Conservation (phyloP, 2,797 vertebrate species). For the Enteromius radiatus region DNA sequence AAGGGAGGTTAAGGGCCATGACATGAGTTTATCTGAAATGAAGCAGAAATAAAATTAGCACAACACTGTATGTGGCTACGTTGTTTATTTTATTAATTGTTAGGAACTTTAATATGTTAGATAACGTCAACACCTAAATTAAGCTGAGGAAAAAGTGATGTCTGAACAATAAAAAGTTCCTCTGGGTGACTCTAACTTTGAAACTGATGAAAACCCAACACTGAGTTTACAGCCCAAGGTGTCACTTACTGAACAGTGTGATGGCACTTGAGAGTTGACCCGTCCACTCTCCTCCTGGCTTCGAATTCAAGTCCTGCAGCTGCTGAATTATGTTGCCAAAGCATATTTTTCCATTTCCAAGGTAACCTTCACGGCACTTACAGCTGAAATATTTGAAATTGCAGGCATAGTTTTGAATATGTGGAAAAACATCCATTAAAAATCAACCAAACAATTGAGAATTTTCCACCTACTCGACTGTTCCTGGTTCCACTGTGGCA, state of each 20-base stretch:
- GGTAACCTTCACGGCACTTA: conserved; percentile 80
- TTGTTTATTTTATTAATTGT: neutral
- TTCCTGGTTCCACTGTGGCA: conserved; percentile 74
- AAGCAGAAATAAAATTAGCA: conserved; percentile 3
- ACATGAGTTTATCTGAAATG: conserved; percentile 71
- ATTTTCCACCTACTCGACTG: conserved; percentile 78
- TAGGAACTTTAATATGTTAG: neutral
- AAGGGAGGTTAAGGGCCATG: conserved; percentile 83
- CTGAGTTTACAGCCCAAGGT: neutral
- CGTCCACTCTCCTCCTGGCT: conserved; percentile 81
- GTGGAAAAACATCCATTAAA: conserved; percentile 7
- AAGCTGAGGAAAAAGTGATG: neutral
- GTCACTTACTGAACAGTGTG: conserved; percentile 80
- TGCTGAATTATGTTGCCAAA: conserved; percentile 87
- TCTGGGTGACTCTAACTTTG: neutral
- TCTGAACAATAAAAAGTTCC: neutral
- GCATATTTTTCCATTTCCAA: conserved; percentile 85
- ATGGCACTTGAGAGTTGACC: conserved; percentile 85
- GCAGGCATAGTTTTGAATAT: neutral
- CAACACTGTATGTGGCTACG: neutral
- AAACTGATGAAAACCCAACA: neutral
- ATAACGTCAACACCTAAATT: neutral
- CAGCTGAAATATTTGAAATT: conserved; percentile 75
- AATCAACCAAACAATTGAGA: neutral
- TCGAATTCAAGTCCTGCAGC: conserved; percentile 82